Percentiles rank a stretch among this genome's conserved stretches.
Conservation (phyloP, 1,140 invertebrate genomes). For the Belonocnema kinseyi region DNA sequence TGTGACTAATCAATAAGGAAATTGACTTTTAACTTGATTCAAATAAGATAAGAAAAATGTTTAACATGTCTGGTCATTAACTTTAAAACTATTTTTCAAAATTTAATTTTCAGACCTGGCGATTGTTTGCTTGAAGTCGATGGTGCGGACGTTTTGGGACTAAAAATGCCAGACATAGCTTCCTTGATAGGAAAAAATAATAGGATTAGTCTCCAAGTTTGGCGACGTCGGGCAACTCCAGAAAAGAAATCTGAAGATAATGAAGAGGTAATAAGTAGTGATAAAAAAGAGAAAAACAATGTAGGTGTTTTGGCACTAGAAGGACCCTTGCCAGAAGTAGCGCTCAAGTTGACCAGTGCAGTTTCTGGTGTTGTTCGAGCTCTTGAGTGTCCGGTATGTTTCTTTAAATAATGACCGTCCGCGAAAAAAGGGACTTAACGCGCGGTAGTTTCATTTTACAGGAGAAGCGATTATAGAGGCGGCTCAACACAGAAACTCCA, state of each 20-base stretch:
- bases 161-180: conserved; percentile 78
- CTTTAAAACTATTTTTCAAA: not conserved
- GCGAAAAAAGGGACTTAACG: no score
- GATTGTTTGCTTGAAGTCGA: conserved; percentile 82
- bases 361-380: conserved; percentile 74
- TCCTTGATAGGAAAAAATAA: conserved; percentile 73
- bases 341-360: conserved; percentile 66
- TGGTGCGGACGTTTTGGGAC: conserved; percentile 78
- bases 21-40: not conserved
- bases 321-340: conserved; percentile 68
- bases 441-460: no score
- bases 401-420: not conserved
- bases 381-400: conserved; percentile 80
- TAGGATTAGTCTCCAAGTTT: conserved; percentile 64
- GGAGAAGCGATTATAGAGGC: no score
- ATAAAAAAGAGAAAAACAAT: conserved; percentile 27
- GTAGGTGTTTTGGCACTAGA: conserved; percentile 57
- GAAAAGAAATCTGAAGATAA: conserved; percentile 71
- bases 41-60: not conserved
- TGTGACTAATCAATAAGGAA: not conserved
- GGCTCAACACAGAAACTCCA: no score
- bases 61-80: not conserved
- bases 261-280: conserved; percentile 69
- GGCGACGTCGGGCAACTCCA: conserved; percentile 62
- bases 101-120: conserved; percentile 69